Evolutionary conservation across 2,797 vertebrate species (phyloP), one percentile per base, ranked within the genome.

Genomic region (Microhierax caerulescens): DNA sequence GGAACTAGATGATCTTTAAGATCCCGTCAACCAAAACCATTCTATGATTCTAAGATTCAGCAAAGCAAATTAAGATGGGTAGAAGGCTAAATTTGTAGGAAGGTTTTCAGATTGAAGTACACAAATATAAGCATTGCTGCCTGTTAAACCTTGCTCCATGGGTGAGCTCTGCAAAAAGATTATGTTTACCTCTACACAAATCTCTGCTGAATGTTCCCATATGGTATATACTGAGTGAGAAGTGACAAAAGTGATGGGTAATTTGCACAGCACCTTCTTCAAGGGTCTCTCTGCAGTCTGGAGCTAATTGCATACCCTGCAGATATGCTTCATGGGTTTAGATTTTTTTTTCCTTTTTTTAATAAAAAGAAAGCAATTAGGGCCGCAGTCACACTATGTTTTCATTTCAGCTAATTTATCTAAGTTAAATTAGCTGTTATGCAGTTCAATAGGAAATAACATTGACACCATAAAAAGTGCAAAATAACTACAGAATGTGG

Each of bases 401-500:
- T 86, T 17, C 5, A 77, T 82, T 92, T 63, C 80, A 89, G 39
- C 48, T 94, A 67, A 41, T 94, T 92, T 88, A 78, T 97, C 83
- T 45, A 57, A 85, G 83, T 70, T 85, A 87, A 95, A 95, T 97
- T 92, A 95, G 73, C 83, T 85, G 63, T 22, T 86, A 20, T 28
- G 56, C 68, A 68, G 54, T 76, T 64, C 60, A 90, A 70, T 21
- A 87, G 53, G 67, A 89, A 88, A 77, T 61, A 92, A 76, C 1
- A 2, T 5, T 88, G 69, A 67, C 81, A 54, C 43, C 15, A 23
- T 65, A 91, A 91, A 93, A 75, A 63, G 25, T 32, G 24, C 22
- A 72, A 81, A 91, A 47, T 81, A 84, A 73, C 73, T 77, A 47
- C 61, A 91, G 65, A 61, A 53, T 18, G 43, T 21, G 27, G 64